Evolutionary conservation across 2,888 invertebrate genomes (phyloP), one percentile per base, ranked within the genome.

Genomic region (Perdita meconis): DNA sequence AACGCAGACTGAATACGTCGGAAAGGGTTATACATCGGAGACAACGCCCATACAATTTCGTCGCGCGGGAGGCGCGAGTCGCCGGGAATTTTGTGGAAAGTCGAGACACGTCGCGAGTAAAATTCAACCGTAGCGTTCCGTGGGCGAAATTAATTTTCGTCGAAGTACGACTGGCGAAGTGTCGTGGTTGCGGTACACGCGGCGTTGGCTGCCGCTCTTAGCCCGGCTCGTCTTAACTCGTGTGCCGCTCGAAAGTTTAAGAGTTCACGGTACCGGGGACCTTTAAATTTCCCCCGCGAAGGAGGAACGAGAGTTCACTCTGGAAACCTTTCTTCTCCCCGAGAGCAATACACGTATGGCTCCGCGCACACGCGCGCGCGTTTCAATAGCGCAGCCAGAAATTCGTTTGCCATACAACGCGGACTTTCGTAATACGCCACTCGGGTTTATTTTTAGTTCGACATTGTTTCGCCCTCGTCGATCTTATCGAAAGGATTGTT

Each of bases 81-180:
- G 34, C 34, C 3, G 44, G 4, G 65, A 72, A 40, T 72, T 61
- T 56, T 22, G 56, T n/a, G 60, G 36, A 34, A 73, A 74, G 22
- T 55, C 61, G 67, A 26, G 53, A 66, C 44, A 56, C 76, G 50
- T 64, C 64, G 78, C 51, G 6, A 34, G 40, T 69, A 73, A 73
- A 74, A 70, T 81, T 55, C 69, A n/a, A 56, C 51, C 60, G 22
- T 16, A 42, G 26, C 30, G 65, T 81, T 36, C 50, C 40, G 36
- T n/a, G 19, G 50, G 51, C 50, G 40, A 78, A 78, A 81, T 81
- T 81, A 81, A 81, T 81, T 81, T 78, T 66, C 73, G 44, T 66
- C 60, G 36, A 59, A 69, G 68, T 66, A 66, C 40, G 53, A 50
- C 34, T 42, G 47, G 44, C 64, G 59, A 36, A 55, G 30, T 44